A percentile compares a stretch with the other conserved stretches of the same genome.
Conservation (phyloP, 1,140 invertebrate genomes). For the Heliconius hermathena region DNA sequence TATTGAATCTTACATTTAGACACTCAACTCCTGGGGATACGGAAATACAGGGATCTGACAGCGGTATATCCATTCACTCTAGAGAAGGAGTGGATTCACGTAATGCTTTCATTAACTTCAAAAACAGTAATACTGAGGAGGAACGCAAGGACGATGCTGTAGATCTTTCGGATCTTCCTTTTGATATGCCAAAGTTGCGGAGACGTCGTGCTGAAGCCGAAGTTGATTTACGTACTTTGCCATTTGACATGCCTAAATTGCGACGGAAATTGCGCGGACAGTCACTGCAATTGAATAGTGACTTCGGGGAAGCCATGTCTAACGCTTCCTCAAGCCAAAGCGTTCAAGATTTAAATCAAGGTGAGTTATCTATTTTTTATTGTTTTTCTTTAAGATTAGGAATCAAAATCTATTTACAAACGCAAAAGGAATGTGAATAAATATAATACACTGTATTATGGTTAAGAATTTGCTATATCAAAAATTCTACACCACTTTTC, state of each 20-base stretch:
- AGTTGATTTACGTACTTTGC: slow-evolving; percentile 89
- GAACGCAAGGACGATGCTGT: slow-evolving; percentile 71
- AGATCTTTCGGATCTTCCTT: slow-evolving; percentile 89
- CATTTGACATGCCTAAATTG: slow-evolving; percentile 95
- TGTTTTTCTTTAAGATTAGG: neutral
- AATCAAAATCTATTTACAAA: neutral
- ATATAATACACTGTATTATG: neutral
- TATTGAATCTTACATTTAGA: slow-evolving; percentile 86
- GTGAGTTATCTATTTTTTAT: slow-evolving; percentile 48
- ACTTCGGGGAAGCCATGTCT: slow-evolving; percentile 84
- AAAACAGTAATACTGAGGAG: slow-evolving; percentile 81
- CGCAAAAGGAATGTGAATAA: neutral
- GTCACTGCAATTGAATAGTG: slow-evolving; percentile 72
- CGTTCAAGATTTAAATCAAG: slow-evolving; percentile 86
- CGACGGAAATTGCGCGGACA: slow-evolving; percentile 85
- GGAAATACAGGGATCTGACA: slow-evolving; percentile 92
- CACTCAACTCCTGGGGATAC: slow-evolving; percentile 85
- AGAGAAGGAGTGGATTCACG: slow-evolving; percentile 87
- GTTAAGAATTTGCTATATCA: neutral
- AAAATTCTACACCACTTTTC: neutral
- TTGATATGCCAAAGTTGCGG: slow-evolving; percentile 94
- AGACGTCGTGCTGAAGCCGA: slow-evolving; percentile 85
- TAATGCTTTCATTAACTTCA: slow-evolving; percentile 83
- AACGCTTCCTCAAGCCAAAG: slow-evolving; percentile 91
- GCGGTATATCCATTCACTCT: slow-evolving; percentile 92